Base-by-base conservation (phyloP, 2,113 vertebrate genomes). In the Scolopax mira region DNA sequence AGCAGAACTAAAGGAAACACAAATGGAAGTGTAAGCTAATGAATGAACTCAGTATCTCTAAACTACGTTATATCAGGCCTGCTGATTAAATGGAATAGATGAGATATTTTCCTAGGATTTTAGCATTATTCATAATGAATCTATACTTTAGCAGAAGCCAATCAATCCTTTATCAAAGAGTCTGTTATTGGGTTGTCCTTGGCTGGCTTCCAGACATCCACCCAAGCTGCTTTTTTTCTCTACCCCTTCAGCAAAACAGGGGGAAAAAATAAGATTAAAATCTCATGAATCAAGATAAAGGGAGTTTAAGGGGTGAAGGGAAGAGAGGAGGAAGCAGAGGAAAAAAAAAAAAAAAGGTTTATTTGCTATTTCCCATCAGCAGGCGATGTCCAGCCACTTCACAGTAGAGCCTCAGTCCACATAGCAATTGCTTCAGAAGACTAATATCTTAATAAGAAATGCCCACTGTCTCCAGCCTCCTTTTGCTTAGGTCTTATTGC, bases 391-490 rank as follows among this genome's bases (percentile, higher is more conserved):
- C 37, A 46, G 25, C 8, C 8, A 46, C 8, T 64, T 75, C 18
- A 41, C 12, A 55, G 11, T 3, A 55, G 10, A 22, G 13, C 23
- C 13, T 37, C 77, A 64, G 44, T 48, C 48, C 25, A n/a, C 35
- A 25, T 8, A 51, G 28, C 0, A 0, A 11, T 46, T 80, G 11
- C 14, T 93, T 57, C n/a, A 31, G 62, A 79, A 64, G 24, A 39
- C 15, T 3, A 69, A 73, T 7, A 3, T 7, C 7, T 15, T 49
- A 85, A 14, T 33, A 33, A 51, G 4, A 79, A 69, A 69, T 39
- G 7, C 8, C 7, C 6, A 4, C n/a, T 41, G 21, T 28, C 11
- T 5, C n/a, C 4, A 6, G 0, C 17, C 30, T 51, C 37, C 15
- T 64, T 71, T 55, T 7, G 8, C 30, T 49, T 27, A 49, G 18